These are phyloP conservation scores for Phymanthus crucifer DNA, from an alignment of 92 coral and sea anemone species.

Conservation along the genomic window DNA sequence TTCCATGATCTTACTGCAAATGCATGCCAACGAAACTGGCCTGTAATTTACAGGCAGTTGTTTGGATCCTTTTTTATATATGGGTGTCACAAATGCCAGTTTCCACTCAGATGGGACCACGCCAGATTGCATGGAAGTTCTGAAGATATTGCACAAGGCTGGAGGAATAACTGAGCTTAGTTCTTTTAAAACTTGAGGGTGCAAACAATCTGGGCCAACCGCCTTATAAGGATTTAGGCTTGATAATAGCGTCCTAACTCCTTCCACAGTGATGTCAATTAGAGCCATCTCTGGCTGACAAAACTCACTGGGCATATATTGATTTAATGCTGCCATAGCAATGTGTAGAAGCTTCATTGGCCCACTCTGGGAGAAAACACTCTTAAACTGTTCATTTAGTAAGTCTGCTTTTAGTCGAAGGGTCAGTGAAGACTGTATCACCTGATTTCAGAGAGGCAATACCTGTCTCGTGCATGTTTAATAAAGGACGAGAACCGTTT, in stretches of 20 bases:
- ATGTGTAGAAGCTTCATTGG: no score
- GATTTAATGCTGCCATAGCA: no score
- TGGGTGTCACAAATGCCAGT: not conserved
- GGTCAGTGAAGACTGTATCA: no score
- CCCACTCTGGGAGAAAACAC: no score
- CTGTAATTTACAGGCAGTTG: slow-evolving; percentile 26
- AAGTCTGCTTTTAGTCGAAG: no score
- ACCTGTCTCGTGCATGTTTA: no score
- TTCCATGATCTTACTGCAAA: slow-evolving; percentile 24
- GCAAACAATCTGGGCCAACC: slow-evolving; percentile 31
- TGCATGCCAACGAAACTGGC: slow-evolving; percentile 24
- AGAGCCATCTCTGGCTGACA: not conserved
- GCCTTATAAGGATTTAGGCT: slow-evolving; percentile 29
- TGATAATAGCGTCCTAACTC: not conserved
- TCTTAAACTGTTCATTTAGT: no score
- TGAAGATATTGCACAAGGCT: slow-evolving; percentile 35
- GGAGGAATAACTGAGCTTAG: no score
- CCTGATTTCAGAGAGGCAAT: no score
- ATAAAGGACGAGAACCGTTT: no score
- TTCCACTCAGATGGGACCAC: slow-evolving; percentile 25
- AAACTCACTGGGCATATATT: no score
- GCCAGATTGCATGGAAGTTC: slow-evolving; percentile 25
- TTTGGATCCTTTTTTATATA: slow-evolving; percentile 20
- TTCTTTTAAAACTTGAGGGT: slow-evolving; percentile 40
- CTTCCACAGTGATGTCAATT: not conserved